phyloP scores from a whole-genome alignment of 92 coral and sea anemone genomes.

The Zoanthus solanderi region DNA sequence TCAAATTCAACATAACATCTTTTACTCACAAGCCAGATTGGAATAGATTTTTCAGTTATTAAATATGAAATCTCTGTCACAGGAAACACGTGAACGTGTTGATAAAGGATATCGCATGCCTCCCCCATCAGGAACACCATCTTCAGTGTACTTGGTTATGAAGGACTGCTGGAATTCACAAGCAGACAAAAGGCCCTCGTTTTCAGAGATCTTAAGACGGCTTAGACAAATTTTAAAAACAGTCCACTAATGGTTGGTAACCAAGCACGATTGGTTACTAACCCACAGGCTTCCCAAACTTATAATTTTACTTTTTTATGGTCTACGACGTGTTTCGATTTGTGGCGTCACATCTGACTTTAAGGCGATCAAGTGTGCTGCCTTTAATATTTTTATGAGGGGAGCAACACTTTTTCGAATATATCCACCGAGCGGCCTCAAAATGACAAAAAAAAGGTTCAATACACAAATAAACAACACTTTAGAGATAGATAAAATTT shows the following conservation, averaged over 20 bases:
- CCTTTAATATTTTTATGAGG: too few species aligned
- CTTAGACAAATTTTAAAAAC: slow-evolving; percentile 68
- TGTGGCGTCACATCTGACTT: too few species aligned
- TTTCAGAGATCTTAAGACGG: slow-evolving; percentile 77
- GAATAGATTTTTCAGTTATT: not conserved
- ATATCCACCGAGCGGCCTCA: too few species aligned
- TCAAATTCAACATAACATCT: not conserved
- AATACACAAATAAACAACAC: too few species aligned
- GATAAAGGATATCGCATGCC: slow-evolving; percentile 97
- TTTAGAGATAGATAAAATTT: too few species aligned
- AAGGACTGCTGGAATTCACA: slow-evolving; percentile 87
- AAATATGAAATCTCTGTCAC: not conserved
- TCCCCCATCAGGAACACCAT: slow-evolving; percentile 91
- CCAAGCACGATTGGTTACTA: not conserved
- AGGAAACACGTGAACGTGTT: slow-evolving; percentile 96
- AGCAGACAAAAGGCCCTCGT: slow-evolving; percentile 77
- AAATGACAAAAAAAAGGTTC: too few species aligned
- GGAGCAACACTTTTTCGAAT: too few species aligned
- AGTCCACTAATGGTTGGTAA: not conserved
- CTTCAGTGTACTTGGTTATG: slow-evolving; percentile 84
- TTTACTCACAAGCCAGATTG: not conserved
- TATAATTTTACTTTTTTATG: too few species aligned
- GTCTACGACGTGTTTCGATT: too few species aligned
- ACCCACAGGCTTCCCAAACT: not conserved
- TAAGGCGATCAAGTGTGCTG: too few species aligned